phyloP scores from a whole-genome alignment of 1,140 invertebrate species.

The Meloidogyne exigua region DNA sequence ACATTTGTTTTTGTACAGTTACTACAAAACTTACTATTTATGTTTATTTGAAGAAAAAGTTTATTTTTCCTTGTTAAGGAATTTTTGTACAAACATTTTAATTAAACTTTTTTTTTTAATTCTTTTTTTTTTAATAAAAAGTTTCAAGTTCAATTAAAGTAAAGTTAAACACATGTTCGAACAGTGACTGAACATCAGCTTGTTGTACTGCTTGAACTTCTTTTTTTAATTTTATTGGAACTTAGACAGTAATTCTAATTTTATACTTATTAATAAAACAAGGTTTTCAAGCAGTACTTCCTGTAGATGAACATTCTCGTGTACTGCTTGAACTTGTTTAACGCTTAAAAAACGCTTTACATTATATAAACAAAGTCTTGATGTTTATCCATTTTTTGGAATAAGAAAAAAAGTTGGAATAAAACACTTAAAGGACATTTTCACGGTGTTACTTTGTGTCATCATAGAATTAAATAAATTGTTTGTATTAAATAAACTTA shows the following conservation, averaged over 20 bases:
- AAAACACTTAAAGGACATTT: background rate
- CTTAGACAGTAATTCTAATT: no score
- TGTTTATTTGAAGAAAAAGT: no score
- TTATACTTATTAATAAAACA: background rate
- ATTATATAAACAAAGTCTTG: background rate
- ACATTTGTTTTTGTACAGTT: background rate
- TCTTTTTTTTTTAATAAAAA: no score
- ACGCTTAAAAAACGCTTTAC: background rate
- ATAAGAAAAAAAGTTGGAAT: background rate
- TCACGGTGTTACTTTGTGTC: background rate
- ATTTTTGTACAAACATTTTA: no score
- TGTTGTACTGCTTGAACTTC: no score
- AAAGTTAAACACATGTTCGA: no score
- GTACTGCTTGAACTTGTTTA: background rate
- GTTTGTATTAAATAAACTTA: constrained; percentile 1
- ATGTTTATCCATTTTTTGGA: background rate
- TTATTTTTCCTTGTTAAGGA: no score
- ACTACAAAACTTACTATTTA: no score
- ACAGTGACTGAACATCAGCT: no score
- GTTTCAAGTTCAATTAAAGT: no score
- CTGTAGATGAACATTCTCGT: background rate
- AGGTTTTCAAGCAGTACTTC: background rate
- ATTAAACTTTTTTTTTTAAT: no score
- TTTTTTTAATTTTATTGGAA: no score
- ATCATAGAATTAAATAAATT: background rate